Evolutionary conservation across 2,888 invertebrate genomes (phyloP), one percentile per base, ranked within the genome.

Genomic region (Norana najaformis): DNA sequence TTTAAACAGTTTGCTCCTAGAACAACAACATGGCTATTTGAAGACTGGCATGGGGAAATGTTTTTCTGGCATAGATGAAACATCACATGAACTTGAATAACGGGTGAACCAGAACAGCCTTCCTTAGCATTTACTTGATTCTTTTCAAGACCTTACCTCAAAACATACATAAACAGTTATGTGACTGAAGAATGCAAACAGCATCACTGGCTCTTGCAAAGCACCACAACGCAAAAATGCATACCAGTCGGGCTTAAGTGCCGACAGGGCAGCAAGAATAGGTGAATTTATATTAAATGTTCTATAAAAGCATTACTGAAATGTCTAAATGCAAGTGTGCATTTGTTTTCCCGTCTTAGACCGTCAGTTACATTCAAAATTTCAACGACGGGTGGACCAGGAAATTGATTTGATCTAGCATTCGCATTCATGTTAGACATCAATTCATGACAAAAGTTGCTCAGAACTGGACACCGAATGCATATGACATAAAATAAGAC

Each of bases 341-440:
- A 53, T 53, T 69, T 69, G 69, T 69, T 69, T 69, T 69, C 69
- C 69, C n/a, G 69, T 69, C 69, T 69, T 69, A 69, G 69, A 69
- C 69, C 69, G 69, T n/a, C 69, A 69, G 69, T 69, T n/a, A 69
- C 69, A 69, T 8, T 69, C 1, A 13, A 69, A 69, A 69, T 1
- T 69, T 69, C 69, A n/a, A 69, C 30, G 69, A 69, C 69, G 69
- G 69, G 69, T 69, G 69, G 69, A 69, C 69, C 69, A 69, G 69
- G 69, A 69, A 69, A 69, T 69, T n/a, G n/a, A 69, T 69, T 69
- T 69, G 30, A n/a, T 69, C 69, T 69, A 69, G 69, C 69, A 69
- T 69, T 69, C 69, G 8, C 69, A 69, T 30, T 69, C 69, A n/a
- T 69, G 13, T 1, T 11, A 69, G 69, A 47, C n/a, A n/a, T 69